Percentiles rank a stretch among this genome's conserved stretches.
These are phyloP conservation scores for Centropristis striata DNA, from an alignment of 2,113 vertebrate species.

Conservation along the genomic window DNA sequence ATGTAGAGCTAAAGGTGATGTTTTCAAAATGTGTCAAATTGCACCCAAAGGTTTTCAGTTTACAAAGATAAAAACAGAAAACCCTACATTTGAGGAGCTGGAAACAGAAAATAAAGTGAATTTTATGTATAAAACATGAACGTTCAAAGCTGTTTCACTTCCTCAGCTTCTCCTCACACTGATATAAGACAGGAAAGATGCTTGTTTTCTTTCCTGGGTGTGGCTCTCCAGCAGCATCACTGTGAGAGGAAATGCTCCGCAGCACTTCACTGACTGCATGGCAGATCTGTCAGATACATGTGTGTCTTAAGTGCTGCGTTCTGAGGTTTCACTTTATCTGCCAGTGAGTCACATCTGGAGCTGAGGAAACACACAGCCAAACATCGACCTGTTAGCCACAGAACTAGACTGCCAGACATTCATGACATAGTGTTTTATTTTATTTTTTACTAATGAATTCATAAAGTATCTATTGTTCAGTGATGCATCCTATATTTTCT, in stretches of 20 bases:
- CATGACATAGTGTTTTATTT: no score
- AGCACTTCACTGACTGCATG: neutral
- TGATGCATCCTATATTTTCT: no score
- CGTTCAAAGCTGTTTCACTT: constrained; percentile 34
- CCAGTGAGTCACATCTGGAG: neutral
- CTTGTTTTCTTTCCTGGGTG: constrained; percentile 42
- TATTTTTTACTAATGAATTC: no score
- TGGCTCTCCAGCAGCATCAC: constrained; percentile 38
- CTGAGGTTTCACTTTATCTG: neutral
- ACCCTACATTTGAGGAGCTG: no score
- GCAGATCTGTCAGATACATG: neutral
- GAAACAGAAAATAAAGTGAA: no score
- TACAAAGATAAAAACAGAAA: no score
- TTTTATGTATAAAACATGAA: neutral
- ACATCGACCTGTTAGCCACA: no score
- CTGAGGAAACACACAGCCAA: neutral
- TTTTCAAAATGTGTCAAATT: neutral
- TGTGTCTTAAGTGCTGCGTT: neutral
- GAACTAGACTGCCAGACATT: no score
- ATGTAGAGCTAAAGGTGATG: neutral
- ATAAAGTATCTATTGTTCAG: no score
- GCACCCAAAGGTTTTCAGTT: no score
- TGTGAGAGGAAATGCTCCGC: constrained; percentile 3
- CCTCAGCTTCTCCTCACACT: constrained; percentile 7
- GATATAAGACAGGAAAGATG: constrained; percentile 22